Evolutionary conservation across 2,113 vertebrate genomes (phyloP).

Genomic region (Marmota monax): DNA sequence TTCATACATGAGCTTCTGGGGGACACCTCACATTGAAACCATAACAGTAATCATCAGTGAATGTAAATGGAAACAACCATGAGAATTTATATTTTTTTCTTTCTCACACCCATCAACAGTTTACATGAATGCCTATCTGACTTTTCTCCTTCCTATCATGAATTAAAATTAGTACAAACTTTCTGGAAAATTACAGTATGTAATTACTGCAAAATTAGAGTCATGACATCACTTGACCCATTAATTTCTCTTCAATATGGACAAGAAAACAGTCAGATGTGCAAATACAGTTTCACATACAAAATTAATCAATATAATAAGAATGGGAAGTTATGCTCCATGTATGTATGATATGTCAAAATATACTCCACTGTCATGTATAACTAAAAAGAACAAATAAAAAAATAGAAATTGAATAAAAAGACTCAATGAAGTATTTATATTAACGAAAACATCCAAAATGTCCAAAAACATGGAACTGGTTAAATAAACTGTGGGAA

Average conservation of each 20-base stretch:
- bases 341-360: too few relatives aligned
- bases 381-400: too few relatives aligned
- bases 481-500: neutral
- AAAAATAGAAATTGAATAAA: too few relatives aligned
- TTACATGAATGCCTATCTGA: neutral
- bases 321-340: too few relatives aligned
- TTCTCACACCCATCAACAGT: neutral
- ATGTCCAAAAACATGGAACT: neutral
- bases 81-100: neutral
- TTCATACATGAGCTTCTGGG: too few relatives aligned
- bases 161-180: conserved; percentile 3
- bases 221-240: neutral
- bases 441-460: neutral
- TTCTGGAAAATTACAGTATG: neutral
- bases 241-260: neutral
- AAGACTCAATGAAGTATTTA: neutral
- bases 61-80: neutral
- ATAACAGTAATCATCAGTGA: neutral
- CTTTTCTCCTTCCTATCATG: neutral
- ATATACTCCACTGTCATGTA: too few relatives aligned
- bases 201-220: neutral
- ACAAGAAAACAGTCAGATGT: neutral
- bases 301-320: neutral
- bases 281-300: neutral
- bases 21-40: too few relatives aligned